Evolutionary conservation across 2,888 invertebrate species (phyloP), one percentile per base, ranked within the genome.

Genomic region (Lathronympha strigana): DNA sequence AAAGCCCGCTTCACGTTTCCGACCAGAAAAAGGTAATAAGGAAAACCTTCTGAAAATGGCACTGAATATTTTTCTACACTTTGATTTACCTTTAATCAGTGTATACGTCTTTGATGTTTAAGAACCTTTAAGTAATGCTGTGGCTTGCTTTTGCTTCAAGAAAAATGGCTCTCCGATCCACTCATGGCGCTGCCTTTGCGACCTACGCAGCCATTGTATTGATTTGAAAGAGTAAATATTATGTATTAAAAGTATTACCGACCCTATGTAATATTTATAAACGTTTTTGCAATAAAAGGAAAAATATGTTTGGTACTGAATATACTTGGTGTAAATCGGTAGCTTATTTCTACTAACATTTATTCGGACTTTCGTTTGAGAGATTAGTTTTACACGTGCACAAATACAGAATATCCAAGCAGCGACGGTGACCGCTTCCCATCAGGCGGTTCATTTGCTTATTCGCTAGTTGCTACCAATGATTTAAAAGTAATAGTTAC

Each of bases 41-140:
- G 69, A 73, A 72, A 73, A 72, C 68, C 68, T 67, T 54, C 62
- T 47, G 62, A 68, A 75, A 74, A 74, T 71, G 69, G 63, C 69
- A 71, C 69, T 72, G 73, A 73, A 70, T 69, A 72, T 72, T 73
- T 64, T 72, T 69, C 72, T 71, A 75, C 73, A 74, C 71, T 70
- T 75, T 75, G 72, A 73, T 72, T 73, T 72, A 76, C 73, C 74
- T 77, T 77, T 78, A 78, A 76, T 76, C 79, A 80, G 71, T 71
- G 73, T 71, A 71, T 68, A 67, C 53, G 69, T 69, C 79, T 81
- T 81, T 80, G 79, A 81, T 77, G 76, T 76, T 68, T 43, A 67
- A 71, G 69, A 71, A 71, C 69, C 73, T 76, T 76, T 79, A 78
- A 75, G 76, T 78, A 77, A 77, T 74, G 72, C 71, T 71, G 71